phyloP scores from a whole-genome alignment of 2,888 invertebrate species.

The Apamea crenata region DNA sequence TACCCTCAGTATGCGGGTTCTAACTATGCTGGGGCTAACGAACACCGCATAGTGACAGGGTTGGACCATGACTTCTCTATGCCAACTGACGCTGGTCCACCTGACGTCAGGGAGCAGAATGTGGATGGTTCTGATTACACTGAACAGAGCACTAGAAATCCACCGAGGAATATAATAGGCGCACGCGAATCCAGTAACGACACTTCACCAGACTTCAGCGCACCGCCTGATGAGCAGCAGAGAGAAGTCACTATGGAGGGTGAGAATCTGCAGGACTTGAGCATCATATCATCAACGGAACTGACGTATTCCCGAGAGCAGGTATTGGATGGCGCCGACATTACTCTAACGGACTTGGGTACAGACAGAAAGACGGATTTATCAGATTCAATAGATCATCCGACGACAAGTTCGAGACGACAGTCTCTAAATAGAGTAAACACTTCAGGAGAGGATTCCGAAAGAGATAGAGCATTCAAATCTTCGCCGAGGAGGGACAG shows the following conservation, averaged over 20 bases:
- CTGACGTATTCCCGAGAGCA: conserved; percentile 86
- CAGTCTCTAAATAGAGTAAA: conserved; percentile 80
- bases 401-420: conserved; percentile 75
- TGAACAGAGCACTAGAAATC: conserved; percentile 77
- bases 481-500: conserved; percentile 82
- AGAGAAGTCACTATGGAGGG: conserved; percentile 91
- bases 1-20: conserved; percentile 81
- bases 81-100: conserved; percentile 76
- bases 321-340: conserved; percentile 87
- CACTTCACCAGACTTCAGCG: conserved; percentile 74
- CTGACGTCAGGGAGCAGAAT: conserved; percentile 84
- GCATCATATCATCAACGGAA: conserved; percentile 81
- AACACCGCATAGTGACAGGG: conserved; percentile 90
- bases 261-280: conserved; percentile 89
- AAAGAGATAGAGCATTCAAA: conserved; percentile 83
- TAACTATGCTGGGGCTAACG: conserved; percentile 82
- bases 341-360: conserved; percentile 74
- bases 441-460: conserved; percentile 87
- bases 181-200: conserved; percentile 74
- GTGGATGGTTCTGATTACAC: conserved; percentile 87
- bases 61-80: conserved; percentile 85
- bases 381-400: conserved; percentile 79
- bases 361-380: conserved; percentile 75
- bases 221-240: conserved; percentile 81
- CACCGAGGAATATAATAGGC: conserved; percentile 78